Base-by-base conservation (phyloP, 2,113 vertebrate genomes). In the Psittacus erithacus region DNA sequence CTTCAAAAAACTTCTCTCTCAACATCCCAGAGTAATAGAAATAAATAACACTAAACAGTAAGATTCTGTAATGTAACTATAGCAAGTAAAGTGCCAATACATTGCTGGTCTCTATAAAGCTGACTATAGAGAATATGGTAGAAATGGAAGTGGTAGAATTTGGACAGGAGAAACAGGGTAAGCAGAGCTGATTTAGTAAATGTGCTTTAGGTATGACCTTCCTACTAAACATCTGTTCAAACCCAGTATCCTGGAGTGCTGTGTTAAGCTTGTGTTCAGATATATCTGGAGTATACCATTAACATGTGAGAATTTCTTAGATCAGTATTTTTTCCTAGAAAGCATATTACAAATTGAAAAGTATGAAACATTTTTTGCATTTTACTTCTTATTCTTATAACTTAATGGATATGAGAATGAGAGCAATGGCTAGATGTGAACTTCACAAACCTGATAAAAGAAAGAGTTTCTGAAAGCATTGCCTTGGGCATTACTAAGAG, bases 381-480 rank as follows among this genome's bases (percentile, higher is more conserved):
- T 79, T 67, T 19, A 33, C 9, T 80, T 47, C 67, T 86, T 90
- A 43, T 23, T 28, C 39, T 53, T 35, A 17, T 27, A 60, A 22
- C 39, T 70, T 7, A 41, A 11, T n/a, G 79, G 59, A 27, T 33
- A 16, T 9, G 8, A 76, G 15, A 88, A 50, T 15, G 31, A 6
- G 49, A 11, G 5, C 12, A 1, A 17, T 20, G 16, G 11, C 11
- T 82, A 35, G 64, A 8, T 25, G 39, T 62, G 43, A 65, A 55
- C 60, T 14, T 92, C 31, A 10, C 92, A 81, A 97, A 99, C 99
- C 99, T 99, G 98, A 52, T 98, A 99, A 90, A 98, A 99, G 97
- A 99, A 99, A 29, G 97, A 98, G 79, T 98, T 98, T 43, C 98
- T 97, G 97, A 99, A 99, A 81, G 98, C 95, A 19, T 98, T 99